A percentile compares a stretch with the other conserved stretches of the same genome.
Evolutionary conservation across 2,113 vertebrate genomes (phyloP).

Genomic region (Nothobranchius furzeri): DNA sequence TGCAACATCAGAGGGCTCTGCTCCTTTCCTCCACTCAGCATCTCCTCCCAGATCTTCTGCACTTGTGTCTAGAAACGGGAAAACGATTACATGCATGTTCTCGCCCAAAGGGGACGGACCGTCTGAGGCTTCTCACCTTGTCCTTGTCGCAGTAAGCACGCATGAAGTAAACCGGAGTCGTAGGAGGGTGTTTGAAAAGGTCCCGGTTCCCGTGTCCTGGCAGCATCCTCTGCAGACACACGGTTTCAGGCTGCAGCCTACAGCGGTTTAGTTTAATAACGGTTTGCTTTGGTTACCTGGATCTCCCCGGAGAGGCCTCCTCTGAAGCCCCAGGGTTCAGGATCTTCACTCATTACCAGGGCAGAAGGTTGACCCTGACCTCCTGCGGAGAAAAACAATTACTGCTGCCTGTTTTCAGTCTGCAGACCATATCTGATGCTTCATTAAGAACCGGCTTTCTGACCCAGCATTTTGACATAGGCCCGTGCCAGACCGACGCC

Average conservation of each 20-base stretch:
- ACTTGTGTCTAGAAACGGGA: constrained; percentile 82
- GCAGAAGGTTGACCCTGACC: constrained; percentile 88
- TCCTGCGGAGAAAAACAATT: constrained; percentile 75
- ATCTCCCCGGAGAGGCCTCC: constrained; percentile 99
- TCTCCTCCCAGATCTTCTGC: constrained; percentile 89
- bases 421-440: too few species aligned
- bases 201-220: constrained; percentile 96
- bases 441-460: constrained; percentile 4
- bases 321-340: constrained; percentile 98
- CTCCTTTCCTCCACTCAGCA: constrained; percentile 85
- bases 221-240: constrained; percentile 88
- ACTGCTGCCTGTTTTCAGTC: too few species aligned
- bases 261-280: too few species aligned
- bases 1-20: constrained; percentile 76
- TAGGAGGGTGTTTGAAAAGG: constrained; percentile 91
- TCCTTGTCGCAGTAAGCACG: constrained; percentile 89
- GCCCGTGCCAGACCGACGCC: constrained; percentile 94
- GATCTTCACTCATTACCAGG: constrained; percentile 91
- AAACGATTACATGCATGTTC: neutral
- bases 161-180: constrained; percentile 90
- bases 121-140: constrained; percentile 81
- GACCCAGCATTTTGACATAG: constrained; percentile 88
- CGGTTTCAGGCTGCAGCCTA: too few species aligned
- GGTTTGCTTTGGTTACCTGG: constrained; percentile 82
- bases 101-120: neutral